Base-by-base conservation (phyloP, 2,797 vertebrate species). In the Galaxias olidus region DNA sequence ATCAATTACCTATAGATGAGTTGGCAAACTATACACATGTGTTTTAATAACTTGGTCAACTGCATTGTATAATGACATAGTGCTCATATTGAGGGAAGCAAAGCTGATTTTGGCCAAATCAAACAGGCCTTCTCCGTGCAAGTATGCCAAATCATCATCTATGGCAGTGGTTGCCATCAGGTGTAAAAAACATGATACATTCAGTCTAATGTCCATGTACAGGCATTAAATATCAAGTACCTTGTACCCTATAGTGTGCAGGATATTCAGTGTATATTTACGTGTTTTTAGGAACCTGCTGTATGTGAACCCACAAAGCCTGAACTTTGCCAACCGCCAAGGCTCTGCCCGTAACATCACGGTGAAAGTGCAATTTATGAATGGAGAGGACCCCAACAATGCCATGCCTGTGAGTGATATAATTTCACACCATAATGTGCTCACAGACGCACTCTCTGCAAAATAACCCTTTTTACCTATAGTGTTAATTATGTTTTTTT, bases 281-380 rank as follows among this genome's bases (percentile, higher is more conserved):
- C 59, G 8, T 65, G 8, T 68, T 65, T 77, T 76, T 73, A 99
- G 98, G 90, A 99, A 99, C 84, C 90, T 99, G 78, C 92, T 99
- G 44, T 99, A 96, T 47, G 93, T 99, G 62, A 96, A 98, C 77
- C 95, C 97, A 57, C 98, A 99, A 86, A 98, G 96, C 88, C 94
- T 99, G 75, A 99, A 99, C 87, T 99, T 99, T 1, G 96, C 98
- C 70, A 99, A 98, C 86, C 96, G 98, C 1, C 98, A 99, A 84
- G 98, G 98, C 53, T 99, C 98, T 40, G 97, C 98, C 48, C 93
- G 98, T 76, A 99, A 99, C 65, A 99, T 99, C 87, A 99, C 98
- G 1, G 97, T 99, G 42, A 99, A 99, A 91, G 95, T 99, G 73
- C 98, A 99, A 88, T 98, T 99, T 80, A 98, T 99, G 98, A 98